These are phyloP conservation scores for Parasteatoda lunata DNA, from an alignment of 2,888 invertebrate genomes.

Conservation along the genomic window DNA sequence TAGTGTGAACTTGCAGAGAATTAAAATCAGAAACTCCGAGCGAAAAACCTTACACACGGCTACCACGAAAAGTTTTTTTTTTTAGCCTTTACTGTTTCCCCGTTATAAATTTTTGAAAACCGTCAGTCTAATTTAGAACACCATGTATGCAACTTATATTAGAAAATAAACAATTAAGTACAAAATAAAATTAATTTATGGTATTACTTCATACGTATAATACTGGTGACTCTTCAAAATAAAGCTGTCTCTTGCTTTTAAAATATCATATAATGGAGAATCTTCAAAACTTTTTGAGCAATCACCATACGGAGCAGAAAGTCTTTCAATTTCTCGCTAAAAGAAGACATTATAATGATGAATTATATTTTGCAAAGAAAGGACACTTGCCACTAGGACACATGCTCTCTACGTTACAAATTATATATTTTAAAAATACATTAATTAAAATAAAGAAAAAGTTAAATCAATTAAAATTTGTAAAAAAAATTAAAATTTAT, in stretches of 20 bases:
- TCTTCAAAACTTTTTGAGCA: constrained; percentile 61
- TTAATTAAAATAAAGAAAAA: too few species aligned
- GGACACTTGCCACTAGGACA: too few species aligned
- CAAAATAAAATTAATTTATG: neutral
- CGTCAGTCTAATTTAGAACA: too few species aligned
- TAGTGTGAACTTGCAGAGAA: neutral
- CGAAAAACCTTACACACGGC: too few species aligned
- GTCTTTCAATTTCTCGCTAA: constrained; percentile 64
- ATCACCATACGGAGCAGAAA: constrained; percentile 63
- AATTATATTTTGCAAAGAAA: too few species aligned
- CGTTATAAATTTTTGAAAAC: too few species aligned
- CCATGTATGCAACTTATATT: neutral
- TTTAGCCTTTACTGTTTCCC: too few species aligned
- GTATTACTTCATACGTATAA: constrained; percentile 63
- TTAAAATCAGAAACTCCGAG: neutral
- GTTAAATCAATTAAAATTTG: too few species aligned
- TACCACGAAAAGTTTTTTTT: too few species aligned
- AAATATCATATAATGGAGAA: constrained; percentile 53
- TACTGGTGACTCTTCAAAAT: constrained; percentile 32
- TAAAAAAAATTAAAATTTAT: too few species aligned
- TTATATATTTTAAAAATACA: too few species aligned
- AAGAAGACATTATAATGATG: neutral
- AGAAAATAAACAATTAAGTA: neutral
- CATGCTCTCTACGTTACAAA: too few species aligned
- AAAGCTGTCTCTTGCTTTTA: constrained; percentile 30